phyloP scores from a whole-genome alignment of 1,140 invertebrate species.

The Cydia pomonella region DNA sequence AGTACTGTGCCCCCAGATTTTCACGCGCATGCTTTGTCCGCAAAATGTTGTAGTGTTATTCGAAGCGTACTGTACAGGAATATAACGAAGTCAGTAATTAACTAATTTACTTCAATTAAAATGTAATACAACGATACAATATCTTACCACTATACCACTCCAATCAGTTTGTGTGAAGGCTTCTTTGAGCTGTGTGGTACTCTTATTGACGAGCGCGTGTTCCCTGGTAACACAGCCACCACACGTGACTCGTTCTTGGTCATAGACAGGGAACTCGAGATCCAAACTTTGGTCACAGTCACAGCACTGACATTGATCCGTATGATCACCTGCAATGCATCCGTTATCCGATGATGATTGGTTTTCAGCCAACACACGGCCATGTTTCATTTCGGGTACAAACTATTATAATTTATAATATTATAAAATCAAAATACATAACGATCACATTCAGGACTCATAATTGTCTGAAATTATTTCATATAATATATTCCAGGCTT shows the following conservation, averaged over 20 bases:
- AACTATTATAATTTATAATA: too few species aligned
- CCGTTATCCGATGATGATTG: background rate
- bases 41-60: too few species aligned
- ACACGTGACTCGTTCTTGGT: background rate
- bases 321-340: background rate
- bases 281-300: background rate
- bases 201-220: background rate
- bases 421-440: too few species aligned
- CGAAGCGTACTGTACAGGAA: too few species aligned
- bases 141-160: constrained; percentile 51
- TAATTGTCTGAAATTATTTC: too few species aligned
- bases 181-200: constrained; percentile 29
- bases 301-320: background rate
- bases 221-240: background rate
- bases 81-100: too few species aligned
- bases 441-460: too few species aligned
- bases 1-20: too few species aligned
- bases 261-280: background rate
- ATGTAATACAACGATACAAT: background rate
- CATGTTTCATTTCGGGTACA: background rate
- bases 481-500: too few species aligned
- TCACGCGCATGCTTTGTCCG: too few species aligned
- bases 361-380: background rate
- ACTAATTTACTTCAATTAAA: too few species aligned
- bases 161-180: constrained; percentile 51